Evolutionary conservation across 1,140 invertebrate species (phyloP).

Genomic region (Drosophila parabipectinata): DNA sequence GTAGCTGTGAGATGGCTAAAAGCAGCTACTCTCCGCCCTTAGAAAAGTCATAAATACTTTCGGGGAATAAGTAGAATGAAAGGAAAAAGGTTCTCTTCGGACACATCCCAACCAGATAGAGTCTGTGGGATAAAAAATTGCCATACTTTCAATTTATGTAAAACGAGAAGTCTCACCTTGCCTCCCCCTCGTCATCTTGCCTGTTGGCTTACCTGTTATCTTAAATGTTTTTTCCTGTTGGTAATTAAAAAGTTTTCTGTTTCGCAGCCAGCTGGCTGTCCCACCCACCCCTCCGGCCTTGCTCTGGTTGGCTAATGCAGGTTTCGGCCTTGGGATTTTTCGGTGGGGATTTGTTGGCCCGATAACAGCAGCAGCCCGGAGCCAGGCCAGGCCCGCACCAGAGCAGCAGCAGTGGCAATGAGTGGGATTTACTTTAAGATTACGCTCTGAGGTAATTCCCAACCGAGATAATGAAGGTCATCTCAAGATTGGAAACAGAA

Average conservation of each 20-base stretch:
- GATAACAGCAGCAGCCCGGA: constrained; percentile 22
- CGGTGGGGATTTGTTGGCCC: constrained; percentile 7
- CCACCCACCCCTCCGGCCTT: too few relatives aligned
- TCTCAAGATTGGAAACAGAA: not conserved
- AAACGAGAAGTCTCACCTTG: constrained; percentile 11
- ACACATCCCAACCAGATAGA: constrained; percentile 31
- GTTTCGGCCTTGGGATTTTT: constrained; percentile 52
- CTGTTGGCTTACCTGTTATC: constrained; percentile 32
- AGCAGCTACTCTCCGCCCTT: constrained; percentile 50
- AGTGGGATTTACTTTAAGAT: constrained; percentile 35
- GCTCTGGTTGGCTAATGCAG: constrained; percentile 60
- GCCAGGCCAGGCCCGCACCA: too few relatives aligned
- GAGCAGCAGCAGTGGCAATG: constrained; percentile 9
- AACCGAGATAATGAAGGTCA: constrained; percentile 43
- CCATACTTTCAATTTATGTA: constrained; percentile 78
- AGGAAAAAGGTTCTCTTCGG: constrained; percentile 19
- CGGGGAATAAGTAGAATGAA: constrained; percentile 9
- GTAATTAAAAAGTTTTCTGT: constrained; percentile 61
- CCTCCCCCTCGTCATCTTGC: not conserved
- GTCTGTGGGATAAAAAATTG: constrained; percentile 52
- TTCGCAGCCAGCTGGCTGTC: constrained; percentile 9
- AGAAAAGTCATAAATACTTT: constrained; percentile 75
- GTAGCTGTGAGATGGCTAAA: constrained; percentile 61
- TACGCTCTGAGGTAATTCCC: constrained; percentile 1
- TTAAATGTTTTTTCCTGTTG: constrained; percentile 63